These are phyloP conservation scores for Limnephilus lunatus DNA, from an alignment of 2,888 invertebrate species.

Conservation along the genomic window DNA sequence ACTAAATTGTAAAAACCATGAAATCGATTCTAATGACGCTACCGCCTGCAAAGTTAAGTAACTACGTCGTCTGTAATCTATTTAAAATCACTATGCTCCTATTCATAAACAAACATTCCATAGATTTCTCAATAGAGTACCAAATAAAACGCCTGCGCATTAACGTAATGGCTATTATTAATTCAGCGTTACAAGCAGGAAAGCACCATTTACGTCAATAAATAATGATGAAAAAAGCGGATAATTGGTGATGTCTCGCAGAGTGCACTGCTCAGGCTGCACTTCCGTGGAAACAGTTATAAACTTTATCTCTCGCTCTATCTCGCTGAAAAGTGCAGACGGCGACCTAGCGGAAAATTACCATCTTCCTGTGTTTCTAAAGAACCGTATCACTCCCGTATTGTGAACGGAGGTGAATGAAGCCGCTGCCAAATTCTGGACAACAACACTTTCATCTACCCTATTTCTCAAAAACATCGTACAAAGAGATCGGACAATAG, in stretches of 20 bases:
- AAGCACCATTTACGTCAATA: background rate
- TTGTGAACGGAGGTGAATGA: background rate
- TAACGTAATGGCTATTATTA: background rate
- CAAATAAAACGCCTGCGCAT: background rate
- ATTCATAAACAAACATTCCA: background rate
- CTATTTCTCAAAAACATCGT: too few relatives aligned
- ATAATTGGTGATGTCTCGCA: background rate
- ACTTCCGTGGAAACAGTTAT: constrained; percentile 26
- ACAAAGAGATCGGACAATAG: too few relatives aligned
- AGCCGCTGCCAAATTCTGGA: too few relatives aligned
- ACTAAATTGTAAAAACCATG: background rate
- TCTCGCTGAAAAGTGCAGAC: constrained; percentile 21
- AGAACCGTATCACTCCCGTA: background rate
- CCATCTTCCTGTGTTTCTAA: constrained; percentile 37
- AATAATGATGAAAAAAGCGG: constrained; percentile 1
- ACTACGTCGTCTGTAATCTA: background rate
- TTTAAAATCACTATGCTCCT: background rate
- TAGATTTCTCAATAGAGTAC: background rate
- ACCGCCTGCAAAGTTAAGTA: background rate
- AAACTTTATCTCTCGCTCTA: constrained; percentile 20
- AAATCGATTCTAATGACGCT: background rate
- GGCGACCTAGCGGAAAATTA: constrained; percentile 34
- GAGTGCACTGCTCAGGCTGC: background rate
- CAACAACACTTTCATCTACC: too few relatives aligned
- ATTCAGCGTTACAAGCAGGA: background rate